Conservation (phyloP, 2,888 invertebrate genomes). For the Vesta saturnalis region DNA sequence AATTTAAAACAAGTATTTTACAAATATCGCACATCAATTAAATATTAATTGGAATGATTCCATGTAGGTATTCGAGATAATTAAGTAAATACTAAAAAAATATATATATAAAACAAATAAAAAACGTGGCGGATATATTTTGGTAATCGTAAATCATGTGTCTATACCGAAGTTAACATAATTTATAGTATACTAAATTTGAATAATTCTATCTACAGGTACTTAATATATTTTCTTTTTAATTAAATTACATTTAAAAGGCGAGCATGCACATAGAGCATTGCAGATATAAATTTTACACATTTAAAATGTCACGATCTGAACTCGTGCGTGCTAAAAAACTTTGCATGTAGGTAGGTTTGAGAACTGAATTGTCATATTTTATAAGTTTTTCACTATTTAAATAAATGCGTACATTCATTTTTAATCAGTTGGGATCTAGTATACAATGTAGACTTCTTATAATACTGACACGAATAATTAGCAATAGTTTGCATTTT, state of each 20-base stretch:
- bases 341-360: neutral
- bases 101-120: slow-evolving; percentile 11
- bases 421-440: neutral
- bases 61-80: slow-evolving; percentile 18
- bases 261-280: neutral
- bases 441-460: slow-evolving; percentile 10
- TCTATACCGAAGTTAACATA: no score
- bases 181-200: neutral
- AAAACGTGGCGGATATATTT: slow-evolving; percentile 12
- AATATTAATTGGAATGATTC: slow-evolving; percentile 37
- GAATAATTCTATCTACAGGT: slow-evolving; percentile 5
- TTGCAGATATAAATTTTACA: neutral
- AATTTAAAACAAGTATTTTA: slow-evolving; percentile 39
- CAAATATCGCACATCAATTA: slow-evolving; percentile 38
- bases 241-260: neutral
- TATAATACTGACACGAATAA: neutral
- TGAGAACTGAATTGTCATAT: no score
- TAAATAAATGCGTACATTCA: neutral
- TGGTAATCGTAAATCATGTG: neutral
- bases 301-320: neutral
- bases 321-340: neutral
- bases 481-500: neutral
- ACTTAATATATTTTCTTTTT: neutral
- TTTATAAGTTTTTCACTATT: neutral
- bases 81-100: slow-evolving; percentile 31